Conservation (phyloP, 2,797 vertebrate species). For the Takifugu ocellatus region DNA sequence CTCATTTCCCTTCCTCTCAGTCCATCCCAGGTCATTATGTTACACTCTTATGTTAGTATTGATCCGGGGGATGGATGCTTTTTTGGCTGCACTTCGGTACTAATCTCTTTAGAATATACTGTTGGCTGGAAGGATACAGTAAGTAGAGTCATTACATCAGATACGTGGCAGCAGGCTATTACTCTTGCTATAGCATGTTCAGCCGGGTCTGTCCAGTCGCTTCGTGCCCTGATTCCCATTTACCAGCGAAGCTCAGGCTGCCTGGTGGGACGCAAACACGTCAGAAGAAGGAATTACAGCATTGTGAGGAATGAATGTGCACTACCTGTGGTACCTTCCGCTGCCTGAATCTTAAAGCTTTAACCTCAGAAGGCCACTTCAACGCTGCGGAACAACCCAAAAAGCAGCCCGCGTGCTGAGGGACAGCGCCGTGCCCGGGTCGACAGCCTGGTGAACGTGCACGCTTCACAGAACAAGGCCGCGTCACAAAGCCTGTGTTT, state of each 20-base stretch:
- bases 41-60: conserved; percentile 27
- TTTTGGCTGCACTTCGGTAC: conserved; percentile 24
- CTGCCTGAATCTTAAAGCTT: neutral
- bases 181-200: conserved; percentile 13
- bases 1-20: no score
- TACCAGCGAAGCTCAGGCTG: neutral
- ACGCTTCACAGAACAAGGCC: no score
- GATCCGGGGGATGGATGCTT: conserved; percentile 25
- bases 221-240: conserved; percentile 1
- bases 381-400: neutral
- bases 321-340: neutral
- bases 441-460: conserved; percentile 8
- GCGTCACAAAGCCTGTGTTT: no score
- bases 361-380: neutral
- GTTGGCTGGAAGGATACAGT: conserved; percentile 8
- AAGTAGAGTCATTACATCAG: conserved; percentile 16
- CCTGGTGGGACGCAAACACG: neutral
- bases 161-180: conserved; percentile 14
- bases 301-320: neutral
- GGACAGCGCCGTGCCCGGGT: conserved; percentile 14
- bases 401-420: conserved; percentile 18
- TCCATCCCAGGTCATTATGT: no score
- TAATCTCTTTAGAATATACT: conserved; percentile 15
- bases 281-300: neutral
- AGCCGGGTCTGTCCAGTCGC: conserved; percentile 3